Percentiles rank a stretch among this genome's conserved stretches.
These are phyloP conservation scores for Perccottus glenii DNA, from an alignment of 2,113 vertebrate genomes.

Conservation along the genomic window DNA sequence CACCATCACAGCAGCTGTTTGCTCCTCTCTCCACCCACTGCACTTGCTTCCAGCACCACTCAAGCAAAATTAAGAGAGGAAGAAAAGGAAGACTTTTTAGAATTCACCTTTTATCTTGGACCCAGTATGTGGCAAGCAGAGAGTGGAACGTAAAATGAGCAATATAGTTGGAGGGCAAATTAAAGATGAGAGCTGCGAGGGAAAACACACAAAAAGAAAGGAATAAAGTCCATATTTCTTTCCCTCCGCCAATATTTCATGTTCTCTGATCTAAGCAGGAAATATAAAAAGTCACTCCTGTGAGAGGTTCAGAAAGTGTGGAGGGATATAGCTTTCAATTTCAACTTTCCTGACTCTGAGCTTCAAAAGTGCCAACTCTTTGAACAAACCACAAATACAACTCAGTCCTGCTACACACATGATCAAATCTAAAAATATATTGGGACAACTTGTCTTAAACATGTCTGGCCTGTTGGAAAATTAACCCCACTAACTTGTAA, in stretches of 20 bases:
- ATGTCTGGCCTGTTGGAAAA: background rate
- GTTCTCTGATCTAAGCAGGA: slow-evolving; percentile 55
- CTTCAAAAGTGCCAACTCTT: slow-evolving; percentile 33
- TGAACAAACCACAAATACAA: slow-evolving; percentile 19
- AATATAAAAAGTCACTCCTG: slow-evolving; percentile 78
- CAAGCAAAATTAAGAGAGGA: slow-evolving; percentile 36
- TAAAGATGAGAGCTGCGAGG: slow-evolving; percentile 38
- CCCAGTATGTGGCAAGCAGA: slow-evolving; percentile 33
- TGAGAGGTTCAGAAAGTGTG: slow-evolving; percentile 73
- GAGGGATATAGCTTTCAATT: slow-evolving; percentile 27
- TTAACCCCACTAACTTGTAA: background rate
- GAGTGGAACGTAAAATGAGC: slow-evolving; percentile 23
- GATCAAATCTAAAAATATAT: background rate
- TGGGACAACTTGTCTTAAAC: background rate
- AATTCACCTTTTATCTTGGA: slow-evolving; percentile 63
- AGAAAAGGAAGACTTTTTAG: slow-evolving; percentile 27
- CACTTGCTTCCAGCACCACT: slow-evolving; percentile 32
- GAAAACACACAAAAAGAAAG: slow-evolving; percentile 28
- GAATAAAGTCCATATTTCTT: slow-evolving; percentile 33
- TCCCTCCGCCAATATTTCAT: slow-evolving; percentile 47
- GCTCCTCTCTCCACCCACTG: slow-evolving; percentile 35
- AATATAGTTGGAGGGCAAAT: slow-evolving; percentile 42
- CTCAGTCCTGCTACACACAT: background rate
- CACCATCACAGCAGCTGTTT: slow-evolving; percentile 57
- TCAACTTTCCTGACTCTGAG: slow-evolving; percentile 25